Conservation (phyloP, 2,888 invertebrate genomes). For the Thymelicus sylvestris region DNA sequence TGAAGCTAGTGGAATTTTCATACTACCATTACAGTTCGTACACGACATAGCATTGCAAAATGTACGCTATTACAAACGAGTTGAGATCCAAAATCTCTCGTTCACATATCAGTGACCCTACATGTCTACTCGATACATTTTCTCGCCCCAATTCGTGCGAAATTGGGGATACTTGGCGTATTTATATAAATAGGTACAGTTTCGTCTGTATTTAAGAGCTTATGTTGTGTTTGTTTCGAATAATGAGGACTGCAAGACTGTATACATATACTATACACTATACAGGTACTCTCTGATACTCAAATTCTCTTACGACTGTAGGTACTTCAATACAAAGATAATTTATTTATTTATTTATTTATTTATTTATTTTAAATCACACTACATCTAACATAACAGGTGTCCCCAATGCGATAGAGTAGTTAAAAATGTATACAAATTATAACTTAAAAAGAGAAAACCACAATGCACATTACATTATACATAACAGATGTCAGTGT, state of each 20-base stretch:
- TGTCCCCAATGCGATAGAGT: no score
- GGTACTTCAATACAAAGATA: no score
- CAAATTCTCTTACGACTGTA: no score
- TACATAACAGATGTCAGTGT: no score
- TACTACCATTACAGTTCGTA: constrained; percentile 1
- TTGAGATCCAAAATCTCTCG: constrained; percentile 5
- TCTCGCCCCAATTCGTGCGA: constrained; percentile 12
- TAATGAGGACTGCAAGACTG: background rate
- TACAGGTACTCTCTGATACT: no score
- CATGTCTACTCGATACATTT: constrained; percentile 29
- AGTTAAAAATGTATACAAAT: no score
- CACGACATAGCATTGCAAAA: background rate
- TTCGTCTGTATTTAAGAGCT: constrained; percentile 7
- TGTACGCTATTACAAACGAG: background rate
- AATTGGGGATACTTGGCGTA: constrained; percentile 27
- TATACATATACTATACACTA: background rate
- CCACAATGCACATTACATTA: no score
- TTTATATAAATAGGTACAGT: constrained; percentile 30
- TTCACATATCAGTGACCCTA: background rate
- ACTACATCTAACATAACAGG: no score
- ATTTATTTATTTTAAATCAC: no score
- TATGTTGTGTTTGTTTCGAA: constrained; percentile 14
- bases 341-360: no score
- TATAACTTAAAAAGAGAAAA: no score
- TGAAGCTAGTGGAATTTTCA: constrained; percentile 20